phyloP scores from a whole-genome alignment of 2,797 vertebrate species.

The Sebastes paucispinis region DNA sequence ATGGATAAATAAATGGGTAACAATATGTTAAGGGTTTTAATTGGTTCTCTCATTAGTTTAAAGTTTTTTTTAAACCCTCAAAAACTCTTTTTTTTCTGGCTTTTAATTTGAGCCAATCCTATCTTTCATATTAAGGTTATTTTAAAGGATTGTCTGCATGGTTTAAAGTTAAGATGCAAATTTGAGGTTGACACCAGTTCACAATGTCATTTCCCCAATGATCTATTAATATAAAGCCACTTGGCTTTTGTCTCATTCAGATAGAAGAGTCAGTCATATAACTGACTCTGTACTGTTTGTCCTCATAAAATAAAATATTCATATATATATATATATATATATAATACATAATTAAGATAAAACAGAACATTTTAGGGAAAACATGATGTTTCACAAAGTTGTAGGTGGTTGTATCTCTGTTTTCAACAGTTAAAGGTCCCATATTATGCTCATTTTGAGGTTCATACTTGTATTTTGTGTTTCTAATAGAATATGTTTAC shows the following conservation, averaged over 20 bases:
- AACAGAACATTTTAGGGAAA: neutral
- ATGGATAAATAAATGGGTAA: too few species aligned
- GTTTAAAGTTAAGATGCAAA: neutral
- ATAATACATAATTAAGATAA: neutral
- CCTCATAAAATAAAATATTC: too few species aligned
- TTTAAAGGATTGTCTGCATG: neutral
- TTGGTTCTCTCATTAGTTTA: too few species aligned
- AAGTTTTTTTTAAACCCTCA: too few species aligned
- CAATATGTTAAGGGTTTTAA: too few species aligned
- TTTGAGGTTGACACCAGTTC: neutral
- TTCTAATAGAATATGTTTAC: too few species aligned
- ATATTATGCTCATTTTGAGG: too few species aligned
- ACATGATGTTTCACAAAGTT: neutral
- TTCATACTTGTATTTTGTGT: too few species aligned
- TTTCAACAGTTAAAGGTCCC: too few species aligned
- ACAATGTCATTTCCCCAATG: neutral
- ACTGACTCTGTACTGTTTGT: neutral
- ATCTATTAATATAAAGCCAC: neutral
- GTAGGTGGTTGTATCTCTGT: neutral
- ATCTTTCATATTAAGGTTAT: neutral
- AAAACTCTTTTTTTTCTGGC: too few species aligned
- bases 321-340: too few species aligned
- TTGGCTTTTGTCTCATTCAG: neutral
- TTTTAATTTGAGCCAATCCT: neutral
- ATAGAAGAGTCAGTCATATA: neutral